Conservation (phyloP, 2,797 vertebrate genomes). For the Gallinago stenura region DNA sequence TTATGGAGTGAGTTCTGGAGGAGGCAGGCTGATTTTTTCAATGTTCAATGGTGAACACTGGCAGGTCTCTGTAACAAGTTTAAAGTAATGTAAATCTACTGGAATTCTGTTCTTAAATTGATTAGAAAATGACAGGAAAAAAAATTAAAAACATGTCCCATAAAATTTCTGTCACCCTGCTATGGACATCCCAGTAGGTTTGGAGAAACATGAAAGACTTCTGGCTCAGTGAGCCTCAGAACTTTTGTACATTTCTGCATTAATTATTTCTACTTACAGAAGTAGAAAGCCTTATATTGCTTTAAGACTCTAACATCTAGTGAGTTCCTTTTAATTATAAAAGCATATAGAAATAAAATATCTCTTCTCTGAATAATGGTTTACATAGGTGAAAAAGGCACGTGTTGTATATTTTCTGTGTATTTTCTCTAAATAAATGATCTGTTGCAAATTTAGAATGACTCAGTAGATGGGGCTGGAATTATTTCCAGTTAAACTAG, state of each 20-base stretch:
- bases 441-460: background rate
- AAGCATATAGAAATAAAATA: background rate
- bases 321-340: background rate
- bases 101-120: background rate
- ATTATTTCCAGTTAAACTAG: slow-evolving; percentile 2
- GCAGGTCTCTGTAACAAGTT: background rate
- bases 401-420: background rate
- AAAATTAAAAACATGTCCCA: background rate
- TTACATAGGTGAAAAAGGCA: background rate
- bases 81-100: background rate
- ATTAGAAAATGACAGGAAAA: background rate
- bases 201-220: background rate
- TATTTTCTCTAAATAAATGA: background rate
- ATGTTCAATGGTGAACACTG: background rate
- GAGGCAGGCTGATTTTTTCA: background rate
- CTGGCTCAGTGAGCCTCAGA: background rate
- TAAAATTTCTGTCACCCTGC: background rate
- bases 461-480: slow-evolving; percentile 12
- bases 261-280: background rate
- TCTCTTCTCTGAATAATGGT: background rate
- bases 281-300: background rate
- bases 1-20: background rate
- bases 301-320: background rate
- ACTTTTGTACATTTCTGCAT: background rate
- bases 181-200: background rate